Base-by-base conservation (phyloP, 2,113 vertebrate species). In the Oceanites oceanicus region DNA sequence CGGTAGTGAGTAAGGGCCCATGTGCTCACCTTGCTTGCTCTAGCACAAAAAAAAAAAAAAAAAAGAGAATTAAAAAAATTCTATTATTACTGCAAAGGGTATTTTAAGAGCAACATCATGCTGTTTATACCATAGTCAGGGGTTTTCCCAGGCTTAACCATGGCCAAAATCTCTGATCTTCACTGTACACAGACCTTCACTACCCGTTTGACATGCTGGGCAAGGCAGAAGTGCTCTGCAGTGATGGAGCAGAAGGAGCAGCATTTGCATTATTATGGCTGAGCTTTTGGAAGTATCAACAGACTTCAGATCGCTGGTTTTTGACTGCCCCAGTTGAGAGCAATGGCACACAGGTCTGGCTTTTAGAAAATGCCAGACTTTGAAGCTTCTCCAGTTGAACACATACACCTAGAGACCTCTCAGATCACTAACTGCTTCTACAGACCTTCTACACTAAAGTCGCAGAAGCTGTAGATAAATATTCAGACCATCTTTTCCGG, bases 231-330 rank as follows among this genome's bases (percentile, higher is more conserved):
- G 13, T 16, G 23, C 34, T 89, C 52, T 61, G 32, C 34, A 59
- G 55, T 21, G 68, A 27, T 8, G 5, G 67, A 45, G 53, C 86
- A 67, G 63, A 62, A 90, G 72, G 22, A 80, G 11, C 13, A n/a
- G 13, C 27, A 13, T 10, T 47, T 53, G 11, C 5, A 3, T 20
- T 66, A 9, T 29, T 34, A 44, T 13, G 25, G 8, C 44, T 40
- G 40, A 78, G 30, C 13, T 91, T 95, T 52, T 40, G 19, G 13
- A 68, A 85, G 4, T 26, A 40, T 13, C 58, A n/a, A 22, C 11
- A 21, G 59, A 55, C 8, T 63, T 78, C 66, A 74, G 44, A 40
- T 23, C 0, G 0, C 9, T 20, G 19, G 1, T 5, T 84, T 94
- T 88, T 56, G 22, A 18, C 44, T 68, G 12, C 4, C 44, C 4